These are phyloP conservation scores for Drosophila atripex DNA, from an alignment of 2,888 invertebrate species.

Conservation along the genomic window DNA sequence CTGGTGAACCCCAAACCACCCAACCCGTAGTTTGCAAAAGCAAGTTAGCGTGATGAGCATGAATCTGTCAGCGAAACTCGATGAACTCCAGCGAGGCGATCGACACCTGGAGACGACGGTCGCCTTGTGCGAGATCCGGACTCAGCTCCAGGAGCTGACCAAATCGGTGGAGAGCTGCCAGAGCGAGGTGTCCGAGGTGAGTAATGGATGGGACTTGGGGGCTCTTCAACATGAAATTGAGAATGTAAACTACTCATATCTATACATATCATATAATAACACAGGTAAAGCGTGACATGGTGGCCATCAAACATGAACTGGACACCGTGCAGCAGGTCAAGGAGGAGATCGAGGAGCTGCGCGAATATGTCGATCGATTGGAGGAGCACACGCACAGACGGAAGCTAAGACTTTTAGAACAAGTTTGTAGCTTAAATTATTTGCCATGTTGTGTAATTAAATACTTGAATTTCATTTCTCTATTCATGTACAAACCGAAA, in stretches of 20 bases:
- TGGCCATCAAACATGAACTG: conserved; percentile 96
- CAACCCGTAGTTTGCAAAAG: conserved; percentile 92
- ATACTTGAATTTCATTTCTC: conserved; percentile 81
- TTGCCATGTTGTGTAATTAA: conserved; percentile 84
- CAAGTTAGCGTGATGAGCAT: conserved; percentile 99
- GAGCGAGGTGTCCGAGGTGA: conserved; percentile 93
- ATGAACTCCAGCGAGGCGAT: conserved; percentile 95
- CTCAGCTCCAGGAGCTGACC: conserved; percentile 96
- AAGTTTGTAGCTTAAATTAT: conserved; percentile 88
- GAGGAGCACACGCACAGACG: conserved; percentile 96
- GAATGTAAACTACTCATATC: neutral
- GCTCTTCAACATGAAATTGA: neutral
- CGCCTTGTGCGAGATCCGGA: conserved; percentile 96
- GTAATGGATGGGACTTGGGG: neutral
- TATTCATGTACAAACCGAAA: conserved; percentile 78
- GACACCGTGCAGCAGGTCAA: conserved; percentile 97
- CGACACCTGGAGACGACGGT: conserved; percentile 96
- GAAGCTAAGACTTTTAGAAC: conserved; percentile 95
- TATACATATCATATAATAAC: no score
- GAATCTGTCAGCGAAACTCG: conserved; percentile 97
- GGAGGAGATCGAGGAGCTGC: conserved; percentile 96
- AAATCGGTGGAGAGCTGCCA: conserved; percentile 97
- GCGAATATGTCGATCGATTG: conserved; percentile 95
- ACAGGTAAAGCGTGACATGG: conserved; percentile 96
- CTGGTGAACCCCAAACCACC: neutral